Conservation (phyloP, 2,797 vertebrate species). For the Acanthurus leucopareius region DNA sequence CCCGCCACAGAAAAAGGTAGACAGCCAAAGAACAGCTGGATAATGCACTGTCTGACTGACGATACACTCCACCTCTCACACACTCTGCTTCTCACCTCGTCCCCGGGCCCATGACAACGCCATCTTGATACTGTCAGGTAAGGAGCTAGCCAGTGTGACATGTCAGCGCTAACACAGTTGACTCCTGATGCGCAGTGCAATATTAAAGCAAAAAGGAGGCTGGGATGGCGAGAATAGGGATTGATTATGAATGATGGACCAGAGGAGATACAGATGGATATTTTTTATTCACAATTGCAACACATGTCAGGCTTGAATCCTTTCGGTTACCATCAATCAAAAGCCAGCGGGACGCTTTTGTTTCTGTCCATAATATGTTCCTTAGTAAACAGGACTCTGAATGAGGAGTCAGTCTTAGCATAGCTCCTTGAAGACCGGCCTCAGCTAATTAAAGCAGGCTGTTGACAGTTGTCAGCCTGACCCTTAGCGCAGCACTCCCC, state of each 20-base stretch:
- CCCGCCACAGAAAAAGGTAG: conserved; percentile 77
- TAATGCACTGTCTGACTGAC: conserved; percentile 84
- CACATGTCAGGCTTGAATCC: conserved; percentile 16
- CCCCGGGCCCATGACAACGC: conserved; percentile 71
- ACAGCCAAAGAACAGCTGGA: conserved; percentile 90
- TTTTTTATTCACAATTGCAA: conserved; percentile 32
- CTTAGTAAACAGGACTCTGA: conserved; percentile 31
- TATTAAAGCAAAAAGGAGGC: conserved; percentile 57
- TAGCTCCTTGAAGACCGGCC: conserved; percentile 60
- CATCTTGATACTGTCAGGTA: conserved; percentile 77
- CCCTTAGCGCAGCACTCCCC: conserved; percentile 69
- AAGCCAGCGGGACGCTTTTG: conserved; percentile 13
- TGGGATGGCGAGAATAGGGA: conserved; percentile 8
- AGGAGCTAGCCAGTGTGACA: conserved; percentile 62
- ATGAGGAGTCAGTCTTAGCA: conserved; percentile 14
- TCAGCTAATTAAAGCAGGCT: conserved; percentile 79
- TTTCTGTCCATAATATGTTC: background rate
- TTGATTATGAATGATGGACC: conserved; percentile 68
- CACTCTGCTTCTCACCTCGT: conserved; percentile 73
- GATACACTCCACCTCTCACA: conserved; percentile 74
- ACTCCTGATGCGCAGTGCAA: conserved; percentile 52
- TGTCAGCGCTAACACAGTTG: conserved; percentile 58
- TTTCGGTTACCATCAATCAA: conserved; percentile 8
- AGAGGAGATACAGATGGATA: conserved; percentile 39
- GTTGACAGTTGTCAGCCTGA: conserved; percentile 81